Conservation (phyloP, 2,888 invertebrate species). For the Axea sp. region DNA sequence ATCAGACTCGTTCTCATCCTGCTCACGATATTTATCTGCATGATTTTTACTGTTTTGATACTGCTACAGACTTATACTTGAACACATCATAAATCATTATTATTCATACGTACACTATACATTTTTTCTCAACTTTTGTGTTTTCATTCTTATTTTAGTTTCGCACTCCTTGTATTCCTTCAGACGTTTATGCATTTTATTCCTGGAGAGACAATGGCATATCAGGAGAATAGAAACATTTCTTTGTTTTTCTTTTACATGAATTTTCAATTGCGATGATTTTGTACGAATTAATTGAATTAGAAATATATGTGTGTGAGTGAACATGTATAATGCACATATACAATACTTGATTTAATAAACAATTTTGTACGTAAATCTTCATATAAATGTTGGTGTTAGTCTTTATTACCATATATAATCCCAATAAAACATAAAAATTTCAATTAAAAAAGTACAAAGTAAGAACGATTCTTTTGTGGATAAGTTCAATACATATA, state of each 20-base stretch:
- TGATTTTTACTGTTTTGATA: constrained; percentile 86
- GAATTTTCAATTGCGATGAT: constrained; percentile 32
- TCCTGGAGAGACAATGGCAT: constrained; percentile 26
- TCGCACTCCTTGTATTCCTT: no score
- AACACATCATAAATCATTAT: constrained; percentile 59
- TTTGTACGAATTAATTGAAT: constrained; percentile 35
- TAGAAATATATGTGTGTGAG: constrained; percentile 23
- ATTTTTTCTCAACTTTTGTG: constrained; percentile 1
- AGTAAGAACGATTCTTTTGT: no score
- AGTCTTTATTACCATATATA: no score
- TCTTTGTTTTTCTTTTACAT: constrained; percentile 32
- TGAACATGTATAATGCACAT: constrained; percentile 45
- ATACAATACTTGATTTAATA: constrained; percentile 52
- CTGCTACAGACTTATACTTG: constrained; percentile 84
- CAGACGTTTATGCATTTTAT: constrained; percentile 1
- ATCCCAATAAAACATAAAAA: no score
- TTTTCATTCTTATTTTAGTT: background rate
- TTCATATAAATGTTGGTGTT: constrained; percentile 46
- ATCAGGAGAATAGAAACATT: constrained; percentile 27
- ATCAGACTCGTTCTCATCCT: constrained; percentile 86
- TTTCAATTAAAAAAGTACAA: no score
- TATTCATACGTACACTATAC: constrained; percentile 15
- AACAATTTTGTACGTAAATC: constrained; percentile 52
- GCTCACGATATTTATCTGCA: constrained; percentile 87
- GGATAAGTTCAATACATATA: no score